Evolutionary conservation across 2,113 vertebrate species (phyloP), one percentile per base, ranked within the genome.

Genomic region (Myotis lucifugus): DNA sequence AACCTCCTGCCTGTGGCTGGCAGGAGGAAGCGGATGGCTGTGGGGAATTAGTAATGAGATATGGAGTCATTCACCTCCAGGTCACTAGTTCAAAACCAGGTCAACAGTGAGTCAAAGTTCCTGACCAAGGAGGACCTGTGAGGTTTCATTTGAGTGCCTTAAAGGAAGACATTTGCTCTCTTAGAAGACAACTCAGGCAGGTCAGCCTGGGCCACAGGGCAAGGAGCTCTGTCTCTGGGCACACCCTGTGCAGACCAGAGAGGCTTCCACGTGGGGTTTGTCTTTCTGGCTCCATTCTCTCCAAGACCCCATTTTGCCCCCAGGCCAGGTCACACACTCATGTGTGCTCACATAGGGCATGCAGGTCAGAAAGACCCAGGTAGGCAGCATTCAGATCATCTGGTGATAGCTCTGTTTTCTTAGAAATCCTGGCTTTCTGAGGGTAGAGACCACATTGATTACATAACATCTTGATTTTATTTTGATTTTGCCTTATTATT

Each of bases 71-170:
- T 97, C 94, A 96, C 95, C 97, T 95, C 91, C 4, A 25, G 97
- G 97, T 96, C 97, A 95, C 85, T 69, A 88, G 97, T 95, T 97
- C 95, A 97, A 96, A 97, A 93, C 78, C 94, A 95, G 97, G 97
- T 97, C 97, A 96, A 29, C 4, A 42, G 21, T 25, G 82, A 97
- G 92, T 95, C 95, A 93, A 92, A 96, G 96, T 96, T 96, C 86
- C 85, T n/a, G 37, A 56, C 66, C 61, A 46, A 72, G 50, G 70
- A 48, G 79, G 40, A 40, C 46, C 23, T 9, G 17, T 64, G 14
- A 19, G 19, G 17, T 74, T 92, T 90, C 77, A 67, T 83, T 1
- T 70, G 48, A 84, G 83, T 92, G 78, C 70, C 95, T 92, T 13
- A n/a, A 91, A 96, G 93, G 94, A 96, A 96, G 95, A 96, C n/a